Evolutionary conservation across 2,888 invertebrate genomes (phyloP), one percentile per base, ranked within the genome.

Genomic region (Leptinotarsa rubiginosa): DNA sequence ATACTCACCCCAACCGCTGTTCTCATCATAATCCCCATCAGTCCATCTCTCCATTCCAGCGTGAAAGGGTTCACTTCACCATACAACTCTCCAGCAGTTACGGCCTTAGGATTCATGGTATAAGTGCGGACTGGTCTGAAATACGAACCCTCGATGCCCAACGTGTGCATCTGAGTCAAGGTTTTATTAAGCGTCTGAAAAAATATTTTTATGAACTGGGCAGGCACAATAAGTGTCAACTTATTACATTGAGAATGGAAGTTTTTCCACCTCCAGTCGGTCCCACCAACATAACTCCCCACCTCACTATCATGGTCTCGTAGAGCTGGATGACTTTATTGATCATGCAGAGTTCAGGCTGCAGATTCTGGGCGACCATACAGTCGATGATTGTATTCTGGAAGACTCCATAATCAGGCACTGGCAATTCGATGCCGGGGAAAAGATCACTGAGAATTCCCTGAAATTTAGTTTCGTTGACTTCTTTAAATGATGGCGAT

Each of bases 211-310:
- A 41, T 41, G 41, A 41, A 41, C 1, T 10, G 41, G 41, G 41
- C 41, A 41, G 3, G 2, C 47, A 49, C 18, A 1, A n/a, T 18
- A 18, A 49, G 4, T 65, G 20, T 7, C 5, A 65, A 49, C 4
- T 50, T 3, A 88, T 88, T 87, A 94, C 94, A 81, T 91, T 90
- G 70, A 96, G 89, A 12, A 95, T 92, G 0, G 93, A 91, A 0
- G 94, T 93, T 87, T 97, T 97, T 4, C 96, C 97, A 3, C 96
- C 93, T 0, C 96, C 96, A 0, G 96, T 96, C 0, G 96, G 96
- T 0, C 97, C 97, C 0, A 97, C 96, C 77, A 96, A 87, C 96
- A 97, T 97, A 1, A 97, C 96, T 3, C 97, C 97, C 91, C 97
- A 96, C 20, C 97, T 90, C 3, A 97, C 96, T 78, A 94, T 92